Base-by-base conservation (phyloP, 2,888 invertebrate genomes). In the Coleophora flavipennella region DNA sequence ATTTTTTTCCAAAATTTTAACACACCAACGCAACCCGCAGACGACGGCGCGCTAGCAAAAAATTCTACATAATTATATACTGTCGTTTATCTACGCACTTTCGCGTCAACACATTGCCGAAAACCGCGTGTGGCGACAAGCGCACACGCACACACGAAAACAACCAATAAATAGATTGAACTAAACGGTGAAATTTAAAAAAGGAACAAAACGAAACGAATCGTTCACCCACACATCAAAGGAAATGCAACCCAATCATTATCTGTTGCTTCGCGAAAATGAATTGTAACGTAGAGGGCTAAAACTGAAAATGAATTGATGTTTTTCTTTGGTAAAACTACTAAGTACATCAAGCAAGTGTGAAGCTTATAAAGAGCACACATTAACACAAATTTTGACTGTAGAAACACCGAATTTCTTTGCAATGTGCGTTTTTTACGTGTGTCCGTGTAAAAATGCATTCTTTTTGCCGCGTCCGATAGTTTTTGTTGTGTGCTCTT, bases 121-220 rank as follows among this genome's bases (percentile, higher is more conserved):
- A 38, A 49, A 55, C 49, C 58, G 50, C 63, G 44, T 57, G 59
- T 67, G 45, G 50, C 46, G 45, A 74, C 55, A 54, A 69, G 69
- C 66, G 56, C 64, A 64, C 20, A 67, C 71, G 51, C 80, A 81
- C 84, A 83, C 84, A 62, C 32, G 47, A 53, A 49, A 57, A 60
- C 65, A 57, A 68, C 83, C 84, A 84, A 83, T 84, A 84, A 84
- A 83, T 84, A 84, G 83, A 83, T 83, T 81, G 81, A 79, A 81
- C 84, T 84, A 83, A 84, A 84, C 81, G 83, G 83, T 84, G 83
- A 83, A 83, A 81, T 83, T 81, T 83, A 81, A 83, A 84, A 84
- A 84, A 83, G 71, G 74, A 83, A 83, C 68, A 80, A 83, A 84
- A 83, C 68, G 73, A 78, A 20, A 74, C 77, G 80, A 80, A 73